phyloP scores from a whole-genome alignment of 1,140 invertebrate species.

The Leptinotarsa undecemlineata region DNA sequence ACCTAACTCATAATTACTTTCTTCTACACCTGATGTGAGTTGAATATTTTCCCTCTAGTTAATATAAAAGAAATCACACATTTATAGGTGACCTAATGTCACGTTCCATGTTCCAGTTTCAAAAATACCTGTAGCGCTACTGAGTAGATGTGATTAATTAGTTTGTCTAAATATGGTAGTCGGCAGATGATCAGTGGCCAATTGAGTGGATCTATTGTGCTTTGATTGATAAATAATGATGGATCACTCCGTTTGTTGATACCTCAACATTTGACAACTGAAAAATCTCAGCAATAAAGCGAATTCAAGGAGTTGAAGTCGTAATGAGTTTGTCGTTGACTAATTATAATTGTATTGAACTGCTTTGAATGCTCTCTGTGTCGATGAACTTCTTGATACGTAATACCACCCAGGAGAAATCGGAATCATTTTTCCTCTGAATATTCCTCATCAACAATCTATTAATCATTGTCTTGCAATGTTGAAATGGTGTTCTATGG shows the following conservation, averaged over 20 bases:
- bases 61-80: no score
- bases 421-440: conserved; percentile 12
- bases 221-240: conserved; percentile 28
- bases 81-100: no score
- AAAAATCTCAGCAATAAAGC: conserved; percentile 19
- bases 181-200: conserved; percentile 29
- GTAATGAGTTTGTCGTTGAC: conserved; percentile 23
- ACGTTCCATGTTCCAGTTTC: no score
- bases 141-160: conserved; percentile 24
- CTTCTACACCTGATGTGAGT: no score
- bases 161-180: conserved; percentile 22
- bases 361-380: conserved; percentile 21
- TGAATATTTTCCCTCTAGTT: no score
- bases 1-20: no score
- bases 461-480: not conserved
- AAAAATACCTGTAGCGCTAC: conserved; percentile 3
- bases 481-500: no score
- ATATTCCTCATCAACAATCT: not conserved
- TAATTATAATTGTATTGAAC: conserved; percentile 20
- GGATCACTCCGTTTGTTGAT: conserved; percentile 20
- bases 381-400: conserved; percentile 18
- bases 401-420: conserved; percentile 23
- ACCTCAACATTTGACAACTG: conserved; percentile 19
- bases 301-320: conserved; percentile 13
- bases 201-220: conserved; percentile 32